Evolutionary conservation across 2,888 invertebrate genomes (phyloP).

Genomic region (Cheilosia vernalis): DNA sequence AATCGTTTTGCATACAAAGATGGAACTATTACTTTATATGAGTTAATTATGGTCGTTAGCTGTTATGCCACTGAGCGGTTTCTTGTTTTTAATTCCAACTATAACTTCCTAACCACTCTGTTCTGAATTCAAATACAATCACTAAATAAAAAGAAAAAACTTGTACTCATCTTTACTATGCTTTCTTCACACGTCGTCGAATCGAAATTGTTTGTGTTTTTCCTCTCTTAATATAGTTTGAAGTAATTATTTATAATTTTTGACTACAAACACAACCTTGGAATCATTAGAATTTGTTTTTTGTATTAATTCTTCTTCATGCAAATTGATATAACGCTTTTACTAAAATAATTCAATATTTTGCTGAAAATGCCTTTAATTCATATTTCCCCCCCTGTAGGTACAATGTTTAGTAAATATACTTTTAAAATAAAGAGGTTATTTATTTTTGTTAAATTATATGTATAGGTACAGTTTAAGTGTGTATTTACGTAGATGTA

Average conservation of each 20-base stretch:
- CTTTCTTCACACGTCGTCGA: background rate
- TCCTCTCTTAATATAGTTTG: background rate
- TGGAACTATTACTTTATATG: no score
- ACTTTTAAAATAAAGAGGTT: background rate
- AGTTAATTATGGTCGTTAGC: no score
- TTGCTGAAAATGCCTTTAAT: conserved; percentile 12
- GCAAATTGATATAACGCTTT: conserved; percentile 31
- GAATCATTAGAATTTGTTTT: conserved; percentile 13
- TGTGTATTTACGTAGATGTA: background rate
- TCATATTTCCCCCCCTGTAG: background rate
- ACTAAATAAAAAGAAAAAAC: background rate
- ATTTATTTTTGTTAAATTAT: background rate
- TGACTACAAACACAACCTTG: conserved; percentile 30
- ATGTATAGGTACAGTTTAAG: background rate
- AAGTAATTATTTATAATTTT: conserved; percentile 19
- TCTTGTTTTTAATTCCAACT: background rate
- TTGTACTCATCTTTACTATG: background rate
- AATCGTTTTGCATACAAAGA: no score
- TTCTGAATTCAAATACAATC: background rate
- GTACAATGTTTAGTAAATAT: background rate
- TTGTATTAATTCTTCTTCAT: conserved; percentile 10
- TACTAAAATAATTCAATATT: conserved; percentile 25
- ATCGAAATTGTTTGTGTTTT: background rate
- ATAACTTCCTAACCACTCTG: background rate
- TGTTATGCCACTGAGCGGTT: background rate